Evolutionary conservation across 2,113 vertebrate genomes (phyloP), one percentile per base, ranked within the genome.

Genomic region (Brienomyrus brachyistius): DNA sequence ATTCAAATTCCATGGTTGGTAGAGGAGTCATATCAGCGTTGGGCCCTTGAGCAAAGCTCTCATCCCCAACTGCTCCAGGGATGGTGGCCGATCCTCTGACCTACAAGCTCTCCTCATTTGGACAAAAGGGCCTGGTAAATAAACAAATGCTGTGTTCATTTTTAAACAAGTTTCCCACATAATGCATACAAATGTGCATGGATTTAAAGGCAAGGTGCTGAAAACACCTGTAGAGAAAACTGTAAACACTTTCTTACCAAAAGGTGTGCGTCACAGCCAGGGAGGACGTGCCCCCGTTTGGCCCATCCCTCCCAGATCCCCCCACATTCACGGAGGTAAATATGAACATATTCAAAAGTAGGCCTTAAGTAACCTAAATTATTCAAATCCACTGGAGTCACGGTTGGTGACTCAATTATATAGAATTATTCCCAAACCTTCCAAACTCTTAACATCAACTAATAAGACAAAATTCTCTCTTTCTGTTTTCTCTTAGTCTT

Each of bases 231-330:
- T 11, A 45, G 77, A 82, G 77, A 45, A 17, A 40, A 8, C 17
- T 21, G 31, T 82, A 21, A 82, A 4, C 54, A 27, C 45, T 45
- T 45, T 47, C 87, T 91, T 83, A 91, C 70, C 90, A 43, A 35
- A 89, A 96, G 95, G 94, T 96, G 85, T 95, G 93, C 10, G 91
- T 96, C 23, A 94, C 95, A 13, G 95, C 94, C 89, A 94, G 95
- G 93, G 94, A 95, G 27, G 95, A 95, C 82, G 95, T 97, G 89
- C 95, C 95, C 51, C 93, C 92, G 1, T 96, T 96, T 92, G 94
- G 95, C 88, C 95, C 96, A 0, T 90, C 93, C 19, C 94, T 96
- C 45, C 96, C 96, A 52, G 94, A 94, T 88, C 96, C 96, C 31
- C 94, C 95, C 9, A 54, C 96, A 54, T 96, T 96, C 88, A 94